Evolutionary conservation across 2,113 vertebrate genomes (phyloP).

Genomic region (Desmodus rotundus): DNA sequence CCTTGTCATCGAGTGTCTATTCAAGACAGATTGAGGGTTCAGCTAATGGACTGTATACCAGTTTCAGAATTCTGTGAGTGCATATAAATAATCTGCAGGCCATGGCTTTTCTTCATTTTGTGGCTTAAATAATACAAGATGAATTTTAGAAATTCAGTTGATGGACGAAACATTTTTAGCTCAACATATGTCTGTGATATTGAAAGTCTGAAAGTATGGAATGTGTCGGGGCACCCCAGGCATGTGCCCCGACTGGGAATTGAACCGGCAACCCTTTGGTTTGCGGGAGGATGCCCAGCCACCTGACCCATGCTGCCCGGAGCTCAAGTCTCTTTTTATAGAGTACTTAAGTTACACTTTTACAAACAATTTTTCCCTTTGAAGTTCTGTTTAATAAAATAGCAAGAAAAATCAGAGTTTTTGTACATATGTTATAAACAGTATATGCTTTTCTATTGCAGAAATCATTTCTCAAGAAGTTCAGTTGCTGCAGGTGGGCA

Average conservation of each 20-base stretch:
- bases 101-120: neutral
- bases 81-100: neutral
- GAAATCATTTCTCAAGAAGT: constrained; percentile 98
- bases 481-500: constrained; percentile 95
- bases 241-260: too few species aligned
- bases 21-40: neutral
- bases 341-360: neutral
- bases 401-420: neutral
- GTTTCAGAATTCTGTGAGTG: neutral
- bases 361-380: neutral
- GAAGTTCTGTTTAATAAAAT: neutral
- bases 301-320: too few species aligned
- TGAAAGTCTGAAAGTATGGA: neutral
- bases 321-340: neutral
- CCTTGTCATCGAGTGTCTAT: neutral
- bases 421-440: neutral
- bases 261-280: too few species aligned
- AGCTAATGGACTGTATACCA: neutral
- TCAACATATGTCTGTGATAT: neutral
- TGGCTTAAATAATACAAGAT: neutral
- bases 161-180: constrained; percentile 10
- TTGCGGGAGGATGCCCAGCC: too few species aligned
- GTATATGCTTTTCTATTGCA: constrained; percentile 71
- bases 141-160: constrained; percentile 28
- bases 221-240: too few species aligned